Evolutionary conservation across 2,113 vertebrate genomes (phyloP).

Genomic region (Periophthalmodon schlosseri): DNA sequence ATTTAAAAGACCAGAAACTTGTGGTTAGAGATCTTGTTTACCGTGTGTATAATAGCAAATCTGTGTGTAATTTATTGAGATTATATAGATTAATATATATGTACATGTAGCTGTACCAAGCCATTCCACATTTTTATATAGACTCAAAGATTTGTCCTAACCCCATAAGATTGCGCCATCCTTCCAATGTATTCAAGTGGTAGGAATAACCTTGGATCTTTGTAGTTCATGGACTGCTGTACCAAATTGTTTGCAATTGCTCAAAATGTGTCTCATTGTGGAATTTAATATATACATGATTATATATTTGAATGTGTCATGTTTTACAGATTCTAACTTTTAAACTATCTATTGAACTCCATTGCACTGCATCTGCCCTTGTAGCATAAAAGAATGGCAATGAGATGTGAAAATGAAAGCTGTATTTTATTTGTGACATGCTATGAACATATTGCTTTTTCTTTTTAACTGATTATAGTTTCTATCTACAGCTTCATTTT

Average conservation of each 20-base stretch:
- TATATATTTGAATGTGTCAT: constrained; percentile 69
- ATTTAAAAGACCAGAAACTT: constrained; percentile 83
- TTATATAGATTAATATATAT: constrained; percentile 64
- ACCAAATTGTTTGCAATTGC: constrained; percentile 58
- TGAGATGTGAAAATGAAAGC: constrained; percentile 51
- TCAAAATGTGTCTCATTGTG: constrained; percentile 68
- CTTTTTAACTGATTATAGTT: constrained; percentile 5
- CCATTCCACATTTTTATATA: constrained; percentile 73
- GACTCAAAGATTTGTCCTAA: constrained; percentile 56
- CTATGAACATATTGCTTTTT: constrained; percentile 43
- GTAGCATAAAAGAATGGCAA: constrained; percentile 70
- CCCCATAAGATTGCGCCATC: constrained; percentile 58
- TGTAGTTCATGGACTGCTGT: constrained; percentile 62
- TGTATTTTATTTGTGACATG: constrained; percentile 57
- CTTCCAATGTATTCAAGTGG: constrained; percentile 63
- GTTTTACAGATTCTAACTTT: constrained; percentile 59
- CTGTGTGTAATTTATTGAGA: constrained; percentile 68
- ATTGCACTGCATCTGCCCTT: constrained; percentile 70
- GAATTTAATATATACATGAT: constrained; percentile 60
- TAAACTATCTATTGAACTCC: constrained; percentile 56
- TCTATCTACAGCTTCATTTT: constrained; percentile 25
- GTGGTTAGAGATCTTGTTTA: constrained; percentile 80
- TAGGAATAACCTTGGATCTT: constrained; percentile 60
- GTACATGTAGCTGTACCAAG: constrained; percentile 74
- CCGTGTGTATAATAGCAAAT: constrained; percentile 70